Evolutionary conservation across 2,888 invertebrate species (phyloP).

Genomic region (Himalopsyche anomala): DNA sequence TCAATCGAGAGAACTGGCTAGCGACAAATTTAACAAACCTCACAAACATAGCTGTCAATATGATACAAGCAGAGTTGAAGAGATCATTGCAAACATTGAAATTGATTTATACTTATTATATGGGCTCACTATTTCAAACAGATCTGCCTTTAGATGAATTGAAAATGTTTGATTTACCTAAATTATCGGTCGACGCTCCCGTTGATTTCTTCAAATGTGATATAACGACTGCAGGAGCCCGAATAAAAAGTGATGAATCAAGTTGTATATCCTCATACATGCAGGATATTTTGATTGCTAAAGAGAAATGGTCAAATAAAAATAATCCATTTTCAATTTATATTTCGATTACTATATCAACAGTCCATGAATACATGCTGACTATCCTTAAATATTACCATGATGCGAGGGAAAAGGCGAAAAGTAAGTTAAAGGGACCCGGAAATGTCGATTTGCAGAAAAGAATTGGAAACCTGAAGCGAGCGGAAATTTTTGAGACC

Average conservation of each 20-base stretch:
- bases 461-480: constrained; percentile 67
- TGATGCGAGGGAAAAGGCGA: constrained; percentile 71
- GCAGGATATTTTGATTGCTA: constrained; percentile 72
- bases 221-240: too few relatives aligned
- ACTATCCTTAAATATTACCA: constrained; percentile 71
- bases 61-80: constrained; percentile 80
- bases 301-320: constrained; percentile 71
- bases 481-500: not conserved
- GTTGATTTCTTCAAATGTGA: not conserved
- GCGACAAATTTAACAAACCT: constrained; percentile 76
- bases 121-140: constrained; percentile 4
- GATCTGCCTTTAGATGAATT: constrained; percentile 64
- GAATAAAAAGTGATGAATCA: too few relatives aligned
- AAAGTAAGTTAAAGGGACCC: constrained; percentile 70
- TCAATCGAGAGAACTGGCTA: constrained; percentile 79
- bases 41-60: constrained; percentile 76
- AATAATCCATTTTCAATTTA: constrained; percentile 74
- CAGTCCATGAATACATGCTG: constrained; percentile 71
- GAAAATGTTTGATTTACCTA: constrained; percentile 71
- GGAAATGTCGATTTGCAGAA: constrained; percentile 68
- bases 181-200: constrained; percentile 64
- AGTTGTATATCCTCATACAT: constrained; percentile 70
- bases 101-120: constrained; percentile 49
- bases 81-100: constrained; percentile 47
- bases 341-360: constrained; percentile 73